These are phyloP conservation scores for Hestina assimilis DNA, from an alignment of 1,140 invertebrate species.

Conservation along the genomic window DNA sequence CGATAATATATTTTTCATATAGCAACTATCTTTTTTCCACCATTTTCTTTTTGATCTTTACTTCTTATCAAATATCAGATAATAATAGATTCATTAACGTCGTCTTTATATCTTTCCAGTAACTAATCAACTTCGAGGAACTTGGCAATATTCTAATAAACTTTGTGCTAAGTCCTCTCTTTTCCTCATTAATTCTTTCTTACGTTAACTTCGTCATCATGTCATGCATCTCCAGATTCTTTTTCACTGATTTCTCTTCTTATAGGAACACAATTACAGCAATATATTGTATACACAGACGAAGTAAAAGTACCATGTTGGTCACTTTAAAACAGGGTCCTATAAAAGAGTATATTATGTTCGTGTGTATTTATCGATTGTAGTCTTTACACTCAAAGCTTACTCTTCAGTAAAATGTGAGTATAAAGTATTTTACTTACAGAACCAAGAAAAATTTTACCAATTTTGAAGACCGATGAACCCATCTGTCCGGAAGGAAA, in stretches of 20 bases:
- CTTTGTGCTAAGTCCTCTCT: slow-evolving; percentile 37
- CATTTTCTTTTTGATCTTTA: slow-evolving; percentile 8
- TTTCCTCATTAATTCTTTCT: slow-evolving; percentile 47
- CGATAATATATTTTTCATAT: neutral
- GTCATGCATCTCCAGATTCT: slow-evolving; percentile 52
- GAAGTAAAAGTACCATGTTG: slow-evolving; percentile 29
- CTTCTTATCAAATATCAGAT: slow-evolving; percentile 17
- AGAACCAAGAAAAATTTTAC: slow-evolving; percentile 93
- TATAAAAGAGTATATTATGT: neutral
- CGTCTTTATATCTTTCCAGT: slow-evolving; percentile 29
- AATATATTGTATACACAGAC: slow-evolving; percentile 40
- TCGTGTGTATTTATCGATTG: neutral
- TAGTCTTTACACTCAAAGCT: neutral
- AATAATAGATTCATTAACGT: slow-evolving; percentile 25
- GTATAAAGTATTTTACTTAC: slow-evolving; percentile 36
- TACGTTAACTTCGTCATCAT: slow-evolving; percentile 48
- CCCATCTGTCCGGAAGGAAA: slow-evolving; percentile 93
- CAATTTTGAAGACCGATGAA: slow-evolving; percentile 94
- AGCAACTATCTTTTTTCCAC: slow-evolving; percentile 6
- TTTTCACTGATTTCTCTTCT: slow-evolving; percentile 54
- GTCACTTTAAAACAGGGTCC: slow-evolving; percentile 24
- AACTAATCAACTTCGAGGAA: slow-evolving; percentile 35
- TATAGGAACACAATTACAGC: slow-evolving; percentile 48
- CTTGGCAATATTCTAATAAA: slow-evolving; percentile 30
- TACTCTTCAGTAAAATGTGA: neutral